phyloP scores from a whole-genome alignment of 2,888 invertebrate genomes.

The Trichacis sp. region DNA sequence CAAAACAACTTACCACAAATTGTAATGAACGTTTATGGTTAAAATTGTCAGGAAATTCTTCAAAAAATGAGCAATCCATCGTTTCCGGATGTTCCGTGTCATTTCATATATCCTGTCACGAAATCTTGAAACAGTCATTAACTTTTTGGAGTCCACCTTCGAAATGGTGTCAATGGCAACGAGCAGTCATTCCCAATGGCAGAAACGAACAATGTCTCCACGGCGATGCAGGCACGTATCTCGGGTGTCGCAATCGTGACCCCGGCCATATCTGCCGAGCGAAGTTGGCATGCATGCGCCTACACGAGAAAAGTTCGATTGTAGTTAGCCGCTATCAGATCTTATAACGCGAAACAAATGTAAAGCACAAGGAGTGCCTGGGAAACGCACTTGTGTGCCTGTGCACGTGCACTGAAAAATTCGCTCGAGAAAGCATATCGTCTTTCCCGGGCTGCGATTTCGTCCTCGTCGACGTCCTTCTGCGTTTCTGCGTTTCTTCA shows the following conservation, averaged over 20 bases:
- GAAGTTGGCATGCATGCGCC: constrained; percentile 54
- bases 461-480: too few species aligned
- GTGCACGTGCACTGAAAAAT: constrained; percentile 27
- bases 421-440: too few species aligned
- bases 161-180: background rate
- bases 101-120: too few species aligned
- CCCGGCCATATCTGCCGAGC: constrained; percentile 51
- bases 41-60: too few species aligned
- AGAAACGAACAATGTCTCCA: background rate
- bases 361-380: constrained; percentile 58
- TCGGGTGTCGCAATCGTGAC: constrained; percentile 54
- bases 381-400: constrained; percentile 53
- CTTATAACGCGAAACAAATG: constrained; percentile 45
- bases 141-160: too few species aligned
- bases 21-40: too few species aligned
- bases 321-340: constrained; percentile 63
- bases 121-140: too few species aligned
- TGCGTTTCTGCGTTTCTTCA: too few species aligned
- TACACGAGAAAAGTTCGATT: constrained; percentile 58
- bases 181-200: background rate
- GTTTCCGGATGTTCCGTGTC: too few species aligned
- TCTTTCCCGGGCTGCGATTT: too few species aligned
- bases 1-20: too few species aligned
- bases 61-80: too few species aligned
- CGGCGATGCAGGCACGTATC: constrained; percentile 20